Base-by-base conservation (phyloP, 2,797 vertebrate species). In the Taenioides sp. region DNA sequence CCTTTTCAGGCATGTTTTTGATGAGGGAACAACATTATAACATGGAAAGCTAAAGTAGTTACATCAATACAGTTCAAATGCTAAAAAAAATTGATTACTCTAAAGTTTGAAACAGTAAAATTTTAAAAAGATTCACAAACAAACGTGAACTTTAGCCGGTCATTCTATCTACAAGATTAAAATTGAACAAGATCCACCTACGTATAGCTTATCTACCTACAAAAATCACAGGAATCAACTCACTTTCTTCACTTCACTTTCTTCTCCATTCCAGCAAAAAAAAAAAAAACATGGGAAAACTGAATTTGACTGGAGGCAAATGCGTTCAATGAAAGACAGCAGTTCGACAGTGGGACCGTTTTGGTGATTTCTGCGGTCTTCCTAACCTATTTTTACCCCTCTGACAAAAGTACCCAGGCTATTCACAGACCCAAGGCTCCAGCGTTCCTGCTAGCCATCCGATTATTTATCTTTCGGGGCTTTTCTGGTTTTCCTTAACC, bases 401-500 rank as follows among this genome's bases (percentile, higher is more conserved):
- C 43, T 78, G 75, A 87, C 81, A 84, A 88, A 91, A 87, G 85
- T 81, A 79, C 68, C 81, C 54, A 1, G 34, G 79, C 84, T 89
- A 89, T 91, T 90, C 87, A 71, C 17, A 77, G 82, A 70, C 5
- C 74, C 77, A 68, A 70, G 84, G 75, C 81, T 86, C 83, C 85
- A 73, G 79, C 82, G 37, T 20, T 84, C 81, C 76, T 76, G 76
- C 77, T 80, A 76, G 83, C 86, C 86, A 82, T 87, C 80, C 11
- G 75, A 80, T 67, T 89, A 87, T 90, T 91, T 90, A 85, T 89
- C 87, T 87, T 87, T 79, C 84, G 86, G 83, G 80, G 89, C 89
- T 43, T 84, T 78, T 79, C 81, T 80, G 87, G 81, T 82, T 87
- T 90, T 86, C 85, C 77, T 80, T 71, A 86, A 83, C 76, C 85